phyloP scores from a whole-genome alignment of 2,113 vertebrate genomes.

The Melanostigma gelatinosum region DNA sequence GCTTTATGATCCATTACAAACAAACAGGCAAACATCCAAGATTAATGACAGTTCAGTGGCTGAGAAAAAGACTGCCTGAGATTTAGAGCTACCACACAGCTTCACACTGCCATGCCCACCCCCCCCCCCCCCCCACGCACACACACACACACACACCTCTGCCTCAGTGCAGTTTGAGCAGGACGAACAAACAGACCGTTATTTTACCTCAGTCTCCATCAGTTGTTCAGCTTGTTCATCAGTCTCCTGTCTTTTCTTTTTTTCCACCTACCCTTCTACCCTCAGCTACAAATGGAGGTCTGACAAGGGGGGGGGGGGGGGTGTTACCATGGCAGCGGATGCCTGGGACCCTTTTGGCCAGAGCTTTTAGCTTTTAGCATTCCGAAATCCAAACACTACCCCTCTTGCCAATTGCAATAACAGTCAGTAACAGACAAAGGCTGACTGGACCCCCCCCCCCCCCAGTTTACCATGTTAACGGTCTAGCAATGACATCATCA shows the following conservation, averaged over 20 bases:
- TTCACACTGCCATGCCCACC: slow-evolving; percentile 24
- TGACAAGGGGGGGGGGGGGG: neutral
- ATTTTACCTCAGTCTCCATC: slow-evolving; percentile 54
- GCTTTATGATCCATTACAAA: slow-evolving; percentile 71
- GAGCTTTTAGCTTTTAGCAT: no score
- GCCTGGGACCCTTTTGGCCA: slow-evolving; percentile 48
- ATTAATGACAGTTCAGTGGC: slow-evolving; percentile 65
- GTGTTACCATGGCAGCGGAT: slow-evolving; percentile 56
- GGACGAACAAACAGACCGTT: slow-evolving; percentile 51
- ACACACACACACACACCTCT: slow-evolving; percentile 27
- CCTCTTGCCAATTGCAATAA: slow-evolving; percentile 67
- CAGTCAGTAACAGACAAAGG: slow-evolving; percentile 62
- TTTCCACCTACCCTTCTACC: slow-evolving; percentile 12
- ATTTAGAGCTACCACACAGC: slow-evolving; percentile 52
- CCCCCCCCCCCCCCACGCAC: slow-evolving; percentile 23
- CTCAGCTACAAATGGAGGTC: slow-evolving; percentile 19
- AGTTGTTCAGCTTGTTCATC: slow-evolving; percentile 49
- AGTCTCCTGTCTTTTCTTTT: slow-evolving; percentile 40
- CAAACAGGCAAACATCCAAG: slow-evolving; percentile 70
- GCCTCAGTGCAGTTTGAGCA: slow-evolving; percentile 31
- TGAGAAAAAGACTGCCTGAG: slow-evolving; percentile 46
- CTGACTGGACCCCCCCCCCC: slow-evolving; percentile 20
- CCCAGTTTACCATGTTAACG: slow-evolving; percentile 30
- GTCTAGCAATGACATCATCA: slow-evolving; percentile 54
- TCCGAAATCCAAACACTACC: slow-evolving; percentile 28